Conservation (phyloP, 2,888 invertebrate genomes). For the Ypsolopha sequella region DNA sequence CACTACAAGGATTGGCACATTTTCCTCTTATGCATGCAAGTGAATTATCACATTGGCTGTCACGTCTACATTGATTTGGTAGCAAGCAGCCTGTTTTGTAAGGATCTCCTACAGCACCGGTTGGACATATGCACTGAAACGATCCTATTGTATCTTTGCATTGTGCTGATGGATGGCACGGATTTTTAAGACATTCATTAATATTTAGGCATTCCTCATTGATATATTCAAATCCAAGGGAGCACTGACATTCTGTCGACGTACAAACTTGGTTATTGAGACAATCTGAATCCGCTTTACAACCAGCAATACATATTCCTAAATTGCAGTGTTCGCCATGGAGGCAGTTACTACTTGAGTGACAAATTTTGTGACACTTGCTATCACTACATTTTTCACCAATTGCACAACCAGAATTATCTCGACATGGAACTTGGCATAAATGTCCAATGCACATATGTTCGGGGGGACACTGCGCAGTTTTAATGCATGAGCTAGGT, state of each 20-base stretch:
- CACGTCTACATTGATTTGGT: constrained; percentile 81
- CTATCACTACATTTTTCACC: constrained; percentile 87
- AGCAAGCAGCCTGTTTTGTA: constrained; percentile 76
- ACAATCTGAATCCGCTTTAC: constrained; percentile 85
- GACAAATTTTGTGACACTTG: constrained; percentile 88
- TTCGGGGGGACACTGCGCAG: constrained; percentile 80
- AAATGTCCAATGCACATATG: constrained; percentile 83
- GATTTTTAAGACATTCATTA: constrained; percentile 83
- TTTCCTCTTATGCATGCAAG: constrained; percentile 81
- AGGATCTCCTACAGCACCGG: constrained; percentile 83
- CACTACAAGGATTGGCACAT: constrained; percentile 86
- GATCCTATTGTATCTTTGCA: constrained; percentile 87
- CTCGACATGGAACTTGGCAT: constrained; percentile 84
- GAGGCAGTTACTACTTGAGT: constrained; percentile 90
- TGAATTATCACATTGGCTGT: constrained; percentile 81
- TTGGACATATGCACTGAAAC: constrained; percentile 83
- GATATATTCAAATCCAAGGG: constrained; percentile 79
- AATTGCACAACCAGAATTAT: constrained; percentile 80
- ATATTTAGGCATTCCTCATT: constrained; percentile 84
- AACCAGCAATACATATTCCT: constrained; percentile 87
- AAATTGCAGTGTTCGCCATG: constrained; percentile 89
- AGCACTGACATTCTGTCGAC: constrained; percentile 81
- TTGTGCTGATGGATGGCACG: constrained; percentile 84
- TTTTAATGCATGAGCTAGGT: constrained; percentile 76
- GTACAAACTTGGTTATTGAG: constrained; percentile 82